A percentile compares a stretch with the other conserved stretches of the same genome.
These are phyloP conservation scores for Chymomyza costata DNA, from an alignment of 1,140 invertebrate genomes.

Conservation along the genomic window DNA sequence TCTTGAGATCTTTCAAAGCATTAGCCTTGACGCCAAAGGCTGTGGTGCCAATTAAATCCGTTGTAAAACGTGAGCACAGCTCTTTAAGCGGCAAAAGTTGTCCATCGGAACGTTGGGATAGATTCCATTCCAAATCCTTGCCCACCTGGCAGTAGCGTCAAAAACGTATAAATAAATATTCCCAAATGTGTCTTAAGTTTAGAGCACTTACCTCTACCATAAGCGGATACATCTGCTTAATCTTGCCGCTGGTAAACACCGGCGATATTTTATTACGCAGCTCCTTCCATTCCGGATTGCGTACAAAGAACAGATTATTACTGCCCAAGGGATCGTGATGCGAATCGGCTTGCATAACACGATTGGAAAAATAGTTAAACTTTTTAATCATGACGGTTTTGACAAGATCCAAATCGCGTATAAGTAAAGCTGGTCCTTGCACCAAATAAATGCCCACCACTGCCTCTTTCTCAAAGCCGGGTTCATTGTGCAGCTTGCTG, in stretches of 20 bases:
- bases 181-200: not conserved
- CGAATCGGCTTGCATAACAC: constrained; percentile 44
- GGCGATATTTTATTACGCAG: constrained; percentile 77
- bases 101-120: not conserved
- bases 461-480: constrained; percentile 42
- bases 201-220: constrained; percentile 65
- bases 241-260: constrained; percentile 77
- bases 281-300: constrained; percentile 76
- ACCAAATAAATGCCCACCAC: constrained; percentile 74
- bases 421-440: constrained; percentile 73
- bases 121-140: constrained; percentile 43
- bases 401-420: constrained; percentile 77
- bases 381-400: constrained; percentile 77
- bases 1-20: constrained; percentile 75
- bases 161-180: not conserved
- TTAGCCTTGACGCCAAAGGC: constrained; percentile 79
- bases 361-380: constrained; percentile 69
- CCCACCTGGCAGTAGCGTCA: constrained; percentile 37
- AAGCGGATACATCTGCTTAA: constrained; percentile 78
- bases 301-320: constrained; percentile 65
- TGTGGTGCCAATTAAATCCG: constrained; percentile 79
- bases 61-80: constrained; percentile 76
- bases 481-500: constrained; percentile 28
- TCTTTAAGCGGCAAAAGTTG: constrained; percentile 61
- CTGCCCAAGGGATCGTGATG: constrained; percentile 51